Evolutionary conservation across 2,113 vertebrate genomes (phyloP), one percentile per base, ranked within the genome.

Genomic region (Athene cunicularia): DNA sequence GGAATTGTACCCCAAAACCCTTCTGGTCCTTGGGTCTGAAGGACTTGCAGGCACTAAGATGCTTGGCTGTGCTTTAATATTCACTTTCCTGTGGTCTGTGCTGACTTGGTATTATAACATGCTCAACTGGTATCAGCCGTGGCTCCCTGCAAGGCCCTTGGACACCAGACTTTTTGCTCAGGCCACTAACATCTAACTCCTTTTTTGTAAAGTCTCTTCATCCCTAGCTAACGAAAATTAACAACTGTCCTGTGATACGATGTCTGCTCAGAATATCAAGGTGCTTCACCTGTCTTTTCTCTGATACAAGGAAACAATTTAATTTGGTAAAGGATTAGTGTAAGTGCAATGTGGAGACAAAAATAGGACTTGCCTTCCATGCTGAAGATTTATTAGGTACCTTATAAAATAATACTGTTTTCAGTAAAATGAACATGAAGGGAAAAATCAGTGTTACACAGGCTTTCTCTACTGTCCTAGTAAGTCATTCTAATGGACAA

Each of bases 401-500:
- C 62, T 71, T 88, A 45, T 41, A 79, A 79, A 93, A 63, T 62
- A 91, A 55, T 37, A 56, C 0, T 70, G 24, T 35, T 87, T 91
- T 76, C 84, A 92, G 6, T 91, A 84, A 96, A 92, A 68, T 13
- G 5, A 60, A 55, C n/a, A 12, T 3, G 2, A 88, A 68, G 10
- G 32, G 52, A 62, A 85, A 82, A 90, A 53, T 75, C 35, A 27
- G 15, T 64, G 24, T 68, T 60, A 22, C 0, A 0, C 11, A 64
- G 32, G 30, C 23, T 90, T 92, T 88, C 33, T 96, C 0, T 81
- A 30, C 30, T 89, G 35, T 70, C 59, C 21, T 72, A 63, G 4
- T 86, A 85, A 88, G 26, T 75, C 15, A 67, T 88, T 82, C 23
- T 80, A 82, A 82, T 64, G 43, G 71, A 58, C 15, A 94, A 50